Evolutionary conservation across 1,140 invertebrate species (phyloP).

Genomic region (Cherax destructor): DNA sequence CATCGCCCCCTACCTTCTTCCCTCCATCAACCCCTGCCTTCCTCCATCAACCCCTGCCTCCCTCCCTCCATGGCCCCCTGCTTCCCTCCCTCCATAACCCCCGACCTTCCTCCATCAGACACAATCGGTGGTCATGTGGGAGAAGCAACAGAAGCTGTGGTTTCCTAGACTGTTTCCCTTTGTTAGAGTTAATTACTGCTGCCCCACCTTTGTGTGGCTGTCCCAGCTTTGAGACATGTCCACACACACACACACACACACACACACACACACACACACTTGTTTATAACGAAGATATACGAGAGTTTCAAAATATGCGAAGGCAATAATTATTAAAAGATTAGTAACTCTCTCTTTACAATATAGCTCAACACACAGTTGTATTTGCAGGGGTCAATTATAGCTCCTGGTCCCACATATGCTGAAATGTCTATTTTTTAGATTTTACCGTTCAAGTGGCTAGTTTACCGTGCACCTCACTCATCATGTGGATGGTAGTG

Average conservation of each 20-base stretch:
- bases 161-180: neutral
- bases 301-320: no score
- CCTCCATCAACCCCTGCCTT: neutral
- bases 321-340: no score
- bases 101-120: no score
- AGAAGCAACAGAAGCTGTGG: neutral
- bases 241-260: neutral
- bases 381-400: no score
- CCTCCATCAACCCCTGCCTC: neutral
- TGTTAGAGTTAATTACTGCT: neutral
- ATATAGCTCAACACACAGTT: no score
- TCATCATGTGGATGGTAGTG: no score
- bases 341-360: no score
- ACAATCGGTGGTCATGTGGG: neutral
- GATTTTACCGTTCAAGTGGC: no score
- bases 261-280: neutral
- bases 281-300: no score
- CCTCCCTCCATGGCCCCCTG: neutral
- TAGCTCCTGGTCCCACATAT: no score
- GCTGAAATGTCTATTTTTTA: no score
- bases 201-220: neutral
- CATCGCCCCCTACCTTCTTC: neutral
- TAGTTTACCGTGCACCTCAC: no score
- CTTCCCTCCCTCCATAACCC: neutral
- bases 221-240: neutral